Conservation (phyloP, 1,140 invertebrate genomes). For the Nylanderia fulva region DNA sequence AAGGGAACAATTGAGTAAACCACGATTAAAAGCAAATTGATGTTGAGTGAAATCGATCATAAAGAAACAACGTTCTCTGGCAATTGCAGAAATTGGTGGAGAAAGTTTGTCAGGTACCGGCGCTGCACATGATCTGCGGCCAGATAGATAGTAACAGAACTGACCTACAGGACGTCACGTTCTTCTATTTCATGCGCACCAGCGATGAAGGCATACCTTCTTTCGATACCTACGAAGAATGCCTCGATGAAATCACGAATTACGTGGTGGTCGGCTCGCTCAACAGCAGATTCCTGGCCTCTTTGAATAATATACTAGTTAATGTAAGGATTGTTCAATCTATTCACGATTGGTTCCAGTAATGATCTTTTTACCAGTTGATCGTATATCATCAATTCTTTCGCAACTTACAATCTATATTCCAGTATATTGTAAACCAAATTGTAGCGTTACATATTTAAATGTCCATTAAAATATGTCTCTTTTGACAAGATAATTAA, state of each 20-base stretch:
- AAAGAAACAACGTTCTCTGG: constrained; percentile 17
- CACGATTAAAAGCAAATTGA: neutral
- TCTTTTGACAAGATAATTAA: neutral
- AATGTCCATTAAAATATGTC: neutral
- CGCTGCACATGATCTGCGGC: constrained; percentile 89
- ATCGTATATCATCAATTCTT: neutral
- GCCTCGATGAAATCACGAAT: constrained; percentile 87
- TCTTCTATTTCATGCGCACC: constrained; percentile 90
- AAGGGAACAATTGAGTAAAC: neutral
- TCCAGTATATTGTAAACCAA: neutral
- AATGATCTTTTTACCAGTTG: neutral
- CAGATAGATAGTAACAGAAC: constrained; percentile 85
- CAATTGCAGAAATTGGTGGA: constrained; percentile 88
- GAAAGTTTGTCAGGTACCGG: constrained; percentile 88
- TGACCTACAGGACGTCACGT: constrained; percentile 83
- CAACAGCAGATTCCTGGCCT: constrained; percentile 86
- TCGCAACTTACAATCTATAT: neutral
- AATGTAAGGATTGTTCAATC: constrained; percentile 68
- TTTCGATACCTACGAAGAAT: constrained; percentile 85
- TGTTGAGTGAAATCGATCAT: constrained; percentile 8
- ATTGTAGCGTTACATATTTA: neutral
- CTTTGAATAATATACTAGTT: constrained; percentile 84
- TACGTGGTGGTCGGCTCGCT: constrained; percentile 88
- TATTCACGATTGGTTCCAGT: neutral
- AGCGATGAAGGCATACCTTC: constrained; percentile 87